Evolutionary conservation across 2,888 invertebrate species (phyloP).

Genomic region (Philereme transversata): DNA sequence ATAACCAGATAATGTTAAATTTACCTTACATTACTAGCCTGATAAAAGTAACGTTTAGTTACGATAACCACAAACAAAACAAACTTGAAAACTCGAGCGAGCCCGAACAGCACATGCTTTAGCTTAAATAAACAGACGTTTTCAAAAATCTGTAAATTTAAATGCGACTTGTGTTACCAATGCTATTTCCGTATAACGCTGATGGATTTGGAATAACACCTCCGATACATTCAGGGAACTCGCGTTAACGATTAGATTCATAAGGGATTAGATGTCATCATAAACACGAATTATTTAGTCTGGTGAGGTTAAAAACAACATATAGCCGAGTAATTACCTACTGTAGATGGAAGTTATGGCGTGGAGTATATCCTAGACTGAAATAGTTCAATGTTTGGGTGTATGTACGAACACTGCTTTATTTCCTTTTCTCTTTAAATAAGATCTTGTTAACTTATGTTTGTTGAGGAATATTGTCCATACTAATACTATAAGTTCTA

Average conservation of each 20-base stretch:
- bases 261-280: slow-evolving; percentile 83
- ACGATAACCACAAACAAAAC: slow-evolving; percentile 39
- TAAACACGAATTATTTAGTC: slow-evolving; percentile 83
- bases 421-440: slow-evolving; percentile 5
- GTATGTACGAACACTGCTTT: slow-evolving; percentile 6
- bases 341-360: slow-evolving; percentile 57
- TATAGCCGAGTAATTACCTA: slow-evolving; percentile 58
- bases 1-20: too few species aligned
- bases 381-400: slow-evolving; percentile 44
- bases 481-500: too few species aligned
- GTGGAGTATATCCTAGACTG: slow-evolving; percentile 48
- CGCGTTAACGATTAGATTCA: slow-evolving; percentile 69
- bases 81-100: slow-evolving; percentile 33
- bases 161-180: slow-evolving; percentile 81
- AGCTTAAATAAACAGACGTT: slow-evolving; percentile 80
- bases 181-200: slow-evolving; percentile 75
- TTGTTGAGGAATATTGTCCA: too few species aligned
- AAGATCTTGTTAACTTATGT: not conserved
- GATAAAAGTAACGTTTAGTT: slow-evolving; percentile 43
- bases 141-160: slow-evolving; percentile 83
- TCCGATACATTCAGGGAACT: slow-evolving; percentile 71
- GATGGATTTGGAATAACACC: slow-evolving; percentile 79
- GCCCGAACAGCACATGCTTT: slow-evolving; percentile 60
- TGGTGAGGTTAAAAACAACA: slow-evolving; percentile 80
- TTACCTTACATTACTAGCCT: not conserved